Evolutionary conservation across 1,140 invertebrate species (phyloP), one percentile per base, ranked within the genome.

Genomic region (Ostrea denselamellosa): DNA sequence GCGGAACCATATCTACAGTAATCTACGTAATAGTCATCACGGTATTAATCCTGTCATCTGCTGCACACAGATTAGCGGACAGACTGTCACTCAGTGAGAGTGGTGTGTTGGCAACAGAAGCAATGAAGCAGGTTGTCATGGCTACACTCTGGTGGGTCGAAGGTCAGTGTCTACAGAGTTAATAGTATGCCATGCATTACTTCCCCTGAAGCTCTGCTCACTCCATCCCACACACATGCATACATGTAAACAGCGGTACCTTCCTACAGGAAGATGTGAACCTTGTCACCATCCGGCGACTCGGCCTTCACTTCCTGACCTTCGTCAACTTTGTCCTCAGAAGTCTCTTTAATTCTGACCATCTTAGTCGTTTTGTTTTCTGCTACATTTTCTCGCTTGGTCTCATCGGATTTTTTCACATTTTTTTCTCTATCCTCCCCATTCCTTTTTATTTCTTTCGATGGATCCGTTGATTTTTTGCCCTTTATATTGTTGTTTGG

Each of bases 401-500:
- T 25, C 22, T 58, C 83, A 62, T 52, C 52, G 5, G 83, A 58
- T 34, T 85, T 62, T 62, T 85, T 85, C 54, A 19, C 28, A 58
- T 58, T 85, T 58, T 56, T 25, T 22, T 53, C 52, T 52, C 14
- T 85, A 14, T 85, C 56, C 22, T 85, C 25, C n/a, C 14, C 56
- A 22, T 28, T 28, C 19, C 22, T 83, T 52, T 83, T 83, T 53
- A 53, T 56, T 56, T 85, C 83, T 56, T 85, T 85, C 17, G 51
- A 19, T 68, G 65, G 56, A 17, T 82, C 82, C 19, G 87, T 77
- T 8, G 86, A 86, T 87, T 89, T 90, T 90, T 88, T 88, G n/a
- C 89, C 87, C 22, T 85, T 84, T n/a, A 90, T 83, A 90, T 91
- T 90, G 89, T 92, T 92, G 90, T 92, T 92, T 28, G 87, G 90